Evolutionary conservation across 1,140 invertebrate species (phyloP).

Genomic region (Sarcophaga peregrina): DNA sequence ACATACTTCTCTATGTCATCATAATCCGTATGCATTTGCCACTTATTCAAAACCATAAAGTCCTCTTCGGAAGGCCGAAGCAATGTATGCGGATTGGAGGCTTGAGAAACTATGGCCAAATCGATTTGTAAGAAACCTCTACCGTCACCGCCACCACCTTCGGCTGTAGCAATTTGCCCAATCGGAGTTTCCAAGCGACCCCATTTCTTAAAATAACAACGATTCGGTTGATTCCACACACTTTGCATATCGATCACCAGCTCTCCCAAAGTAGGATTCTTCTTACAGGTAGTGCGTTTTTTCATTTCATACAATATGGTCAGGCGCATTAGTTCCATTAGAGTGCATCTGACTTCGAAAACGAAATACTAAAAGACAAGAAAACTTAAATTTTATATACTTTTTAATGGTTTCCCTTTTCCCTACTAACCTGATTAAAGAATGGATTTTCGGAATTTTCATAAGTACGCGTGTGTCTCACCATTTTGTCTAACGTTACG

Average conservation of each 20-base stretch:
- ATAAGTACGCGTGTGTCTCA: constrained; percentile 68
- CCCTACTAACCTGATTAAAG: constrained; percentile 70
- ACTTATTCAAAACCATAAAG: constrained; percentile 66
- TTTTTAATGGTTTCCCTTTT: not conserved
- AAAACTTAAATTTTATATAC: not conserved
- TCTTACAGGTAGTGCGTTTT: constrained; percentile 62
- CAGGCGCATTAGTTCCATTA: constrained; percentile 66
- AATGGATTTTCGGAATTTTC: constrained; percentile 71
- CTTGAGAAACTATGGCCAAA: constrained; percentile 73
- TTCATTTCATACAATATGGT: constrained; percentile 68
- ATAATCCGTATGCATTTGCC: constrained; percentile 70
- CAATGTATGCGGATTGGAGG: constrained; percentile 39
- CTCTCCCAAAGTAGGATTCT: constrained; percentile 72
- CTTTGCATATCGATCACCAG: constrained; percentile 77
- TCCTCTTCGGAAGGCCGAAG: constrained; percentile 43
- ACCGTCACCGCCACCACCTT: constrained; percentile 62
- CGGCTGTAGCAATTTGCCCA: constrained; percentile 65
- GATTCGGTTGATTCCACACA: constrained; percentile 77
- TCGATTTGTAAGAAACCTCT: constrained; percentile 82
- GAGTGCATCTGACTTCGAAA: constrained; percentile 74
- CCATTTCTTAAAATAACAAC: constrained; percentile 85
- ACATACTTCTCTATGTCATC: constrained; percentile 81
- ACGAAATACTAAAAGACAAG: constrained; percentile 74
- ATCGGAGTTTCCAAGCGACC: constrained; percentile 75
- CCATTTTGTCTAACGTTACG: constrained; percentile 70